Evolutionary conservation across 2,888 invertebrate genomes (phyloP).

Genomic region (Arrhopalites spinosus): DNA sequence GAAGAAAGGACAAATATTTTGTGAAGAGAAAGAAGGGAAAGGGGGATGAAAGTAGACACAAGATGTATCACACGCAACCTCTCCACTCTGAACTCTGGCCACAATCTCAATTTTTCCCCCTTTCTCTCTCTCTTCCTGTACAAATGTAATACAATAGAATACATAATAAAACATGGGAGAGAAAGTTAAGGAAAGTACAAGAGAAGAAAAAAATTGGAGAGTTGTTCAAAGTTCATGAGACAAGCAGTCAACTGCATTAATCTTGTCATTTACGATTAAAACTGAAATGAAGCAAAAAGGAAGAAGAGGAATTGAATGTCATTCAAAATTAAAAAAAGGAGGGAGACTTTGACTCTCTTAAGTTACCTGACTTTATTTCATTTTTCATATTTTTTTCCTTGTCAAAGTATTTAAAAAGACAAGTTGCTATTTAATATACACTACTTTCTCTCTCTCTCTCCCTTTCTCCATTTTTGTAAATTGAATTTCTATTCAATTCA

Average conservation of each 20-base stretch:
- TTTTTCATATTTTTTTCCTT: not conserved
- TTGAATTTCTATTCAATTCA: not conserved
- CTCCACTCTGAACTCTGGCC: too few species aligned
- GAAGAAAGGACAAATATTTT: too few species aligned
- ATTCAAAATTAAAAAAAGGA: not conserved
- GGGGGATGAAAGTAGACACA: too few species aligned
- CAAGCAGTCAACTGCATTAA: not conserved
- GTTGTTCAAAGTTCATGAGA: too few species aligned
- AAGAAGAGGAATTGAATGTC: not conserved
- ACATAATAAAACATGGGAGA: too few species aligned
- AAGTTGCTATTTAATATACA: not conserved
- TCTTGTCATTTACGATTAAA: not conserved
- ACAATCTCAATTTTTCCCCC: too few species aligned
- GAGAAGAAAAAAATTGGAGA: too few species aligned
- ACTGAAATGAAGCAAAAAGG: not conserved
- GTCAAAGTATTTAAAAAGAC: not conserved
- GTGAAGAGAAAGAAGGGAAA: too few species aligned
- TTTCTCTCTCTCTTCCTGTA: too few species aligned
- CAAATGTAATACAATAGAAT: too few species aligned
- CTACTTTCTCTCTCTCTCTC: not conserved
- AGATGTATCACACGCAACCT: too few species aligned
- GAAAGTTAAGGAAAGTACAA: too few species aligned
- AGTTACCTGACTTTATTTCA: not conserved
- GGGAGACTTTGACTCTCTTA: not conserved
- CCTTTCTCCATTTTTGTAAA: not conserved